Conservation (phyloP, 53 echinoderm and acorn worm species). For the Pentamera pediparva region DNA sequence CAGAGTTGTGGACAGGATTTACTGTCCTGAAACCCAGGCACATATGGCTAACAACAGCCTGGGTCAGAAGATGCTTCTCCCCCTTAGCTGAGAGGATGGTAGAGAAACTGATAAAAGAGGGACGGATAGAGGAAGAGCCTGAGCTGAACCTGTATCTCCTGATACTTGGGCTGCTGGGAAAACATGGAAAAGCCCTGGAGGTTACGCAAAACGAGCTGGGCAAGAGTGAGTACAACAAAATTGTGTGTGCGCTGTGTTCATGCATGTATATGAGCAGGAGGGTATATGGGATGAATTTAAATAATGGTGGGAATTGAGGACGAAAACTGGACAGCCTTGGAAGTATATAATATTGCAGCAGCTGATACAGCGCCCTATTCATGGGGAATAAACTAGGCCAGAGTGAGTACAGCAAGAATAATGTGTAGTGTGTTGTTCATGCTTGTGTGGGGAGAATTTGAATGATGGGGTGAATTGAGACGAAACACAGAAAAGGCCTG, state of each 20-base stretch:
- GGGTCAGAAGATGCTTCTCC: constrained; percentile 69
- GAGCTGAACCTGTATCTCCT: constrained; percentile 90
- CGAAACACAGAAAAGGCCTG: constrained; percentile 74
- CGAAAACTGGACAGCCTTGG: too few relatives aligned
- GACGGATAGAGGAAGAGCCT: constrained; percentile 77
- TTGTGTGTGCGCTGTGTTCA: too few relatives aligned
- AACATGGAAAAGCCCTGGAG: constrained; percentile 75
- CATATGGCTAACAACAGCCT: constrained; percentile 60
- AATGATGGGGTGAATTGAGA: constrained; percentile 74
- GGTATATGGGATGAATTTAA: too few relatives aligned
- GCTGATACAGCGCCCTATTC: too few relatives aligned
- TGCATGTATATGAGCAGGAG: too few relatives aligned
- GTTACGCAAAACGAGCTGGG: constrained; percentile 61
- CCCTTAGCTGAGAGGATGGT: constrained; percentile 94
- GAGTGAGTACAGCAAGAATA: constrained; percentile 40
- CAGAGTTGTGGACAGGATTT: too few relatives aligned
- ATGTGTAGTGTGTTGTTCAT: too few relatives aligned
- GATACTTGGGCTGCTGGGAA: constrained; percentile 71
- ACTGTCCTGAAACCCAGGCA: too few relatives aligned
- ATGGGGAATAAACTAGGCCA: constrained; percentile 56
- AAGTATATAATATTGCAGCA: too few relatives aligned
- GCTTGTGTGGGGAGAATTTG: constrained; percentile 93
- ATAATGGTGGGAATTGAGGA: too few relatives aligned
- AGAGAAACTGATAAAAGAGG: constrained; percentile 88
- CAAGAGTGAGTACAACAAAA: constrained; percentile 68